These are phyloP conservation scores for Scophthalmus maximus DNA, from an alignment of 2,113 vertebrate species.

Conservation along the genomic window DNA sequence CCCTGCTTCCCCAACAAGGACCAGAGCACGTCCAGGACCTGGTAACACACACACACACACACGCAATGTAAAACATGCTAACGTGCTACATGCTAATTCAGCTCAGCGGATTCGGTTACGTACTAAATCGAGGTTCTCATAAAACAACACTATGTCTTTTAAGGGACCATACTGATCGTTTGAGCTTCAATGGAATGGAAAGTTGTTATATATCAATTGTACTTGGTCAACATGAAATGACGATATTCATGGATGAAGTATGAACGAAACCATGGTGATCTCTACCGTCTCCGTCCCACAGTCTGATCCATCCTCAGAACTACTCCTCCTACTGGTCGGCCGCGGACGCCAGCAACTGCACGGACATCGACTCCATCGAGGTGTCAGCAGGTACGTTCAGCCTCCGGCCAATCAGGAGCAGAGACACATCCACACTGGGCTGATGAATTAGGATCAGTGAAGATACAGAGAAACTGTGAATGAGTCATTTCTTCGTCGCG, in stretches of 20 bases:
- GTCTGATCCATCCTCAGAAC: constrained; percentile 78
- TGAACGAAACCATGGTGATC: neutral
- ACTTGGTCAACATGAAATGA: too few relatives aligned
- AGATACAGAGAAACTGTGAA: neutral
- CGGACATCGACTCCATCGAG: constrained; percentile 68
- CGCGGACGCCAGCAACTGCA: constrained; percentile 87
- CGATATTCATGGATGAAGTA: too few relatives aligned
- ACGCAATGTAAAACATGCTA: too few relatives aligned
- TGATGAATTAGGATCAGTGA: too few relatives aligned
- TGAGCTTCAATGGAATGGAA: too few relatives aligned
- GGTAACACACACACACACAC: constrained; percentile 79
- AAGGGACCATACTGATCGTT: too few relatives aligned
- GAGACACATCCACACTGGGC: neutral
- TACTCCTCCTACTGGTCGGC: constrained; percentile 85
- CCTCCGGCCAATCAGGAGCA: neutral
- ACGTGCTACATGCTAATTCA: too few relatives aligned
- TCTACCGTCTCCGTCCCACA: constrained; percentile 60
- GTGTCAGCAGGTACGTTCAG: constrained; percentile 82
- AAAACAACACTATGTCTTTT: too few relatives aligned
- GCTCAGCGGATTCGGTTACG: too few relatives aligned
- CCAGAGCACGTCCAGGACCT: constrained; percentile 85
- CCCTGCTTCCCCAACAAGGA: constrained; percentile 87
- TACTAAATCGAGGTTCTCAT: too few relatives aligned
- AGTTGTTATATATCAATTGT: too few relatives aligned
- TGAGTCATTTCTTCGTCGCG: neutral